Evolutionary conservation across 2,797 vertebrate genomes (phyloP), one percentile per base, ranked within the genome.

Genomic region (Knipowitschia caucasica): DNA sequence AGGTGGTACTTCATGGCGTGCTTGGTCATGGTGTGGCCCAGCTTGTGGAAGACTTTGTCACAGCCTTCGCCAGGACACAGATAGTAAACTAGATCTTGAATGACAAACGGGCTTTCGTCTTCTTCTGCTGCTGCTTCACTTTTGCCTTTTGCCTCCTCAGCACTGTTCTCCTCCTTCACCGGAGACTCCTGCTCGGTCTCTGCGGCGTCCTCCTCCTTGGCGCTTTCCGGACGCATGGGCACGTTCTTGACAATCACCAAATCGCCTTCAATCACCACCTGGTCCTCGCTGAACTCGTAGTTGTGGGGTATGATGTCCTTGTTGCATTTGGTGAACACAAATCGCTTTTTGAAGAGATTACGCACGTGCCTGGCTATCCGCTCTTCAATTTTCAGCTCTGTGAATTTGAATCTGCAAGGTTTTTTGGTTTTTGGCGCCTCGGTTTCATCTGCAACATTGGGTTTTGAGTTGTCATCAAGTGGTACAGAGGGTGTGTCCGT

Each of bases 1-100:
- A 92, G 87, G 56, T 98, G 95, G 70, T 86, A 89, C 70, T 92
- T 94, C 49, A 92, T 85, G 12, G 93, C 93, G 0, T 98, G 95
- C 58, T 90, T 95, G 35, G 91, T 93, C 51, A 96, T 77, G 0
- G 81, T 75, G 63, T 20, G 71, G 91, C 91, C 67, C 79, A 87
- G 43, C 72, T 67, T 82, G 78, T 92, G 77, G 81, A 89, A 91
- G 0, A 87, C 79, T 59, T 77, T 59, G 31, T 91, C 83, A 62
- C 95, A 98, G 43, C 86, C 87, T 63, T 85, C 86, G 7, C 92
- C 93, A 39, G 94, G 95, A 67, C 95, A 89, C 75, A 89, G 3
- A 20, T 78, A 71, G 49, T 77, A 88, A 0, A 53, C 71, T 11
- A 67, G 21, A 33, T 78, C 73, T 33, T 43, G 18, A 3, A 51